Conservation (phyloP, 2,113 vertebrate species). For the Chamaetylas fuelleborni region DNA sequence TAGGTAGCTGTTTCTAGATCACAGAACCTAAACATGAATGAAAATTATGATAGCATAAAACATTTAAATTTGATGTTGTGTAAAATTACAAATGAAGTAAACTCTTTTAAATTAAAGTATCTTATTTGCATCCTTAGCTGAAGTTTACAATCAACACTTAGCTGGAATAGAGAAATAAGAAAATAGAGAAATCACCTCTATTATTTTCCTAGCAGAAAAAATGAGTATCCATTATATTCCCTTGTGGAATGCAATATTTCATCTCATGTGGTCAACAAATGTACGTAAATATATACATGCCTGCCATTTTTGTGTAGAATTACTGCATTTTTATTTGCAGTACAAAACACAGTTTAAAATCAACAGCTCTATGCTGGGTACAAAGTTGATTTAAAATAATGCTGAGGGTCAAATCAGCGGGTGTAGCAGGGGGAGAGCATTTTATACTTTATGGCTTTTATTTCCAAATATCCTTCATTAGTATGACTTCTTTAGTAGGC, state of each 20-base stretch:
- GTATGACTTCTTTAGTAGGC: neutral
- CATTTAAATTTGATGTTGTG: neutral
- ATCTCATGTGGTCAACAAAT: neutral
- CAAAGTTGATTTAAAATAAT: neutral
- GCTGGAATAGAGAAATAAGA: neutral
- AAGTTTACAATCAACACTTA: neutral
- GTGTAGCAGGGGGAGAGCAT: accelerated
- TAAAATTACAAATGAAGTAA: neutral
- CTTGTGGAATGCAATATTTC: neutral
- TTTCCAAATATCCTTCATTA: neutral
- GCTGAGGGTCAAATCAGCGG: neutral
- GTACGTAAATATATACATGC: neutral
- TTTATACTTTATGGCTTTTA: neutral
- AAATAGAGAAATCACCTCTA: neutral
- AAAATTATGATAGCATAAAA: neutral
- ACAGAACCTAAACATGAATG: neutral
- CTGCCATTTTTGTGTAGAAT: neutral
- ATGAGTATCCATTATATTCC: accelerated
- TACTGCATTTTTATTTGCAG: neutral
- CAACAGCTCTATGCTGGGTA: accelerated
- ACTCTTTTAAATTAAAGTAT: neutral
- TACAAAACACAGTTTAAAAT: neutral
- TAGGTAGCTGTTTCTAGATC: neutral
- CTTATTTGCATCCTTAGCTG: neutral
- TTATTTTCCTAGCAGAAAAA: neutral